These are phyloP conservation scores for Loxodonta africana DNA, from an alignment of 2,113 vertebrate genomes.

Conservation along the genomic window DNA sequence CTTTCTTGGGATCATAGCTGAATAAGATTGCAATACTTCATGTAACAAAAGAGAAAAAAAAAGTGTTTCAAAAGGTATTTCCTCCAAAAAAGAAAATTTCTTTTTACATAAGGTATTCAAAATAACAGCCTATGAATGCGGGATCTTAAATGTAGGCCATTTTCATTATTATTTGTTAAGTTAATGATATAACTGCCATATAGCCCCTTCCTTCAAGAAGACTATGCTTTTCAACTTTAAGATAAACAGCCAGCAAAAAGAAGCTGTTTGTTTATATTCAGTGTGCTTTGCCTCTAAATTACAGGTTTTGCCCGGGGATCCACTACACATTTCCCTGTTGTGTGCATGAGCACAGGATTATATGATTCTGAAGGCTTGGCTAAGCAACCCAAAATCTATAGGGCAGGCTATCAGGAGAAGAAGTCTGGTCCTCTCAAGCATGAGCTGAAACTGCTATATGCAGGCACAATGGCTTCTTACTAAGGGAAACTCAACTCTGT, in stretches of 20 bases:
- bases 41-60: background rate
- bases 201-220: background rate
- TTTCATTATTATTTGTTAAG: background rate
- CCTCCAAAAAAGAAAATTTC: background rate
- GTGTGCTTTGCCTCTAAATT: background rate
- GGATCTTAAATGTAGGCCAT: slow-evolving; percentile 9
- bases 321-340: background rate
- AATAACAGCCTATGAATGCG: background rate
- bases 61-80: background rate
- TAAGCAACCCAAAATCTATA: background rate
- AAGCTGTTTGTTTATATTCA: background rate
- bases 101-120: background rate
- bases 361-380: background rate
- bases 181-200: background rate
- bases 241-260: background rate
- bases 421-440: background rate
- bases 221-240: slow-evolving; percentile 2
- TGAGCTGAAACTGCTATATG: background rate
- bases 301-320: background rate
- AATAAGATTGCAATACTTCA: background rate
- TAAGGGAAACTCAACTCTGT: background rate
- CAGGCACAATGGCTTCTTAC: background rate
- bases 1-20: background rate
- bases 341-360: background rate
- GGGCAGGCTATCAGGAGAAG: background rate